Evolutionary conservation across 2,797 vertebrate genomes (phyloP).

Genomic region (Pitangus sulphuratus): DNA sequence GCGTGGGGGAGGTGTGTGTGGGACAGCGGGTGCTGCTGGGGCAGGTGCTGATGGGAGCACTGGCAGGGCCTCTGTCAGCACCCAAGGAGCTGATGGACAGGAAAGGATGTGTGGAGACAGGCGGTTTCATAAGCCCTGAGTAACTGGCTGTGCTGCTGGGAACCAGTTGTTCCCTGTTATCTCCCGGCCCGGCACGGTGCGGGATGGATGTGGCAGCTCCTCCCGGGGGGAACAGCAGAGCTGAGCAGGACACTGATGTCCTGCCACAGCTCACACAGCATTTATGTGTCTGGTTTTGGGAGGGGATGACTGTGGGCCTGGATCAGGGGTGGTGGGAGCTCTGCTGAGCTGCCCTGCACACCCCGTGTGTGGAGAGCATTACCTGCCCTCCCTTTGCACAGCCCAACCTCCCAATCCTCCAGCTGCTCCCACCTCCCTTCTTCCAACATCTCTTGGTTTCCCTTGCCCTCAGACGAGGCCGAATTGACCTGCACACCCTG

Average conservation of each 20-base stretch:
- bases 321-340: neutral
- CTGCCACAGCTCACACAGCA: neutral
- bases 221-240: neutral
- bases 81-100: neutral
- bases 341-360: neutral
- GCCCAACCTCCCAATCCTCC: neutral
- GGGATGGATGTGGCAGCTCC: neutral
- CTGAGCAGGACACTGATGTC: neutral
- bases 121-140: neutral
- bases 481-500: fast-evolving
- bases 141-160: neutral
- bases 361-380: fast-evolving
- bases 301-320: neutral
- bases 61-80: neutral
- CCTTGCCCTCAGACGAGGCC: neutral
- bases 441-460: fast-evolving
- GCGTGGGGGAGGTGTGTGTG: neutral
- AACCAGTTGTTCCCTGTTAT: conserved; percentile 6
- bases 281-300: neutral
- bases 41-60: neutral
- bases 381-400: no score
- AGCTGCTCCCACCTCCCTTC: neutral
- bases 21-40: fast-evolving
- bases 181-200: neutral
- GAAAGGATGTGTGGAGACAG: neutral